Base-by-base conservation (phyloP, 1,140 invertebrate genomes). In the Heliconius nattereri region DNA sequence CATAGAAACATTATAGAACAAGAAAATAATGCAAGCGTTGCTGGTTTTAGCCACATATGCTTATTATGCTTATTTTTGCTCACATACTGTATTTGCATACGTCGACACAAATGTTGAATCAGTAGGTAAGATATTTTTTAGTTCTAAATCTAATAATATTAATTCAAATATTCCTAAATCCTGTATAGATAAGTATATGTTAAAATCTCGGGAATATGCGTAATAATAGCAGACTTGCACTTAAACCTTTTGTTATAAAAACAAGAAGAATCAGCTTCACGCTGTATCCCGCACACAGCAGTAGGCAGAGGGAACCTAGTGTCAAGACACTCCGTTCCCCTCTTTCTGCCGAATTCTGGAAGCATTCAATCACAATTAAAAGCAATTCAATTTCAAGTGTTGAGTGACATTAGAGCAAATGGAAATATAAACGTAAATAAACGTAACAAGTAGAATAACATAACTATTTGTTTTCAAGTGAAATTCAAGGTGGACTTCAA, bases 401-500 rank as follows among this genome's bases (percentile, higher is more conserved):
- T n/a, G n/a, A n/a, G n/a, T n/a, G n/a, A n/a, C n/a, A n/a, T n/a
- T n/a, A n/a, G n/a, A n/a, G n/a, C n/a, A n/a, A n/a, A n/a, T n/a
- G n/a, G n/a, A n/a, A n/a, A n/a, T n/a, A n/a, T n/a, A n/a, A n/a
- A n/a, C n/a, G n/a, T n/a, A 32, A 32, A 32, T 32, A 5, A 5
- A 52, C 57, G 26, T 66, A 66, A n/a, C n/a, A 26, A 66, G n/a
- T 29, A 29, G 1, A 29, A 11, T 66, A n/a, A 66, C 7, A 60
- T 60, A 37, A 49, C n/a, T 54, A 45, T 45, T 35, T 75, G 11
- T 7, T 78, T 70, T 29, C 29, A 66, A 87, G 84, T 87, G 3
- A 84, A 83, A 71, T 85, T 87, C 73, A 84, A 77, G 74, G 40
- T 85, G 52, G 78, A 85, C 19, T 60, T 87, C 2, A 76, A 80